Conservation (phyloP, 2,888 invertebrate species). For the Aelia acuminata region DNA sequence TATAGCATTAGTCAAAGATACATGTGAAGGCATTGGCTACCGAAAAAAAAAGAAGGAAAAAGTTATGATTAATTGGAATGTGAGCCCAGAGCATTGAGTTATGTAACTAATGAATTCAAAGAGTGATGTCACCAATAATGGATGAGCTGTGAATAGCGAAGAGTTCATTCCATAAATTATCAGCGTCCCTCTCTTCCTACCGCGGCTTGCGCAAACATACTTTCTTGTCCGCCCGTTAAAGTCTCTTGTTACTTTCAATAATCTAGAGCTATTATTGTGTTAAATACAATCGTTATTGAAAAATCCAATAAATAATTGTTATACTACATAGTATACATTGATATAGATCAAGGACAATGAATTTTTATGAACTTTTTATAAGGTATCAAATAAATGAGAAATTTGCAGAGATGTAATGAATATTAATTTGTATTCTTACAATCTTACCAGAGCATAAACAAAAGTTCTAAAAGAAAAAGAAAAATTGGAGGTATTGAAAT, state of each 20-base stretch:
- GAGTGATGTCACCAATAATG: conserved; percentile 19
- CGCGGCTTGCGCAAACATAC: not conserved
- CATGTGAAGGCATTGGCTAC: not conserved
- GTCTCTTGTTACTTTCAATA: not conserved
- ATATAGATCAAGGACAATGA: too few relatives aligned
- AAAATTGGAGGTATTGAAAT: too few relatives aligned
- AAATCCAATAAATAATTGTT: too few relatives aligned
- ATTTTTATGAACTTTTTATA: too few relatives aligned
- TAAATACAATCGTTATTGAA: too few relatives aligned
- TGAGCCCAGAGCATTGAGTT: not conserved
- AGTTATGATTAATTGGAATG: not conserved
- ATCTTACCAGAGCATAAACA: too few relatives aligned
- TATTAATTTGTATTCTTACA: too few relatives aligned
- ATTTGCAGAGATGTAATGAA: too few relatives aligned
- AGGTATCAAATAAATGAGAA: too few relatives aligned
- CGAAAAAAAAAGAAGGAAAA: too few relatives aligned
- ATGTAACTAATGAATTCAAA: conserved; percentile 13
- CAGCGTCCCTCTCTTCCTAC: not conserved
- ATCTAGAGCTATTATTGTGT: not conserved
- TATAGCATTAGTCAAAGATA: not conserved
- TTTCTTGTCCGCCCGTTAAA: not conserved
- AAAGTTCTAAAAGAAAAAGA: too few relatives aligned
- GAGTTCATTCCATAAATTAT: conserved; percentile 24
- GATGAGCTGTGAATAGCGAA: conserved; percentile 39
- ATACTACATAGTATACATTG: too few relatives aligned